Conservation (phyloP, 1,140 invertebrate species). For the Phymorhynchus buccinoides region DNA sequence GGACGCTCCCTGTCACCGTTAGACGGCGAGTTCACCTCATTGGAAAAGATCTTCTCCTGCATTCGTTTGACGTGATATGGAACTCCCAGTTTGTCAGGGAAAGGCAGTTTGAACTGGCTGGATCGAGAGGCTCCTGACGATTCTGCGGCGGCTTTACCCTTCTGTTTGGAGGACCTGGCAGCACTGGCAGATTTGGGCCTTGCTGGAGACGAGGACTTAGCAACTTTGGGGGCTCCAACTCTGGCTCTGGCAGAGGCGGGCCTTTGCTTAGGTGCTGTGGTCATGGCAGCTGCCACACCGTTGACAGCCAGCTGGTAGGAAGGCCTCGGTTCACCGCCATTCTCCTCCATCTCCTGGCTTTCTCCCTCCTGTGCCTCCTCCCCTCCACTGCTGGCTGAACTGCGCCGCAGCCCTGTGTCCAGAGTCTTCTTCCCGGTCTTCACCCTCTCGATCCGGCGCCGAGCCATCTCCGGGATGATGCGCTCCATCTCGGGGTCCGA, state of each 20-base stretch:
- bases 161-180: conserved; percentile 6
- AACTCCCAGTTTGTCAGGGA: conserved; percentile 55
- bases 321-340: conserved; percentile 35
- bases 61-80: conserved; percentile 56
- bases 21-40: conserved; percentile 18
- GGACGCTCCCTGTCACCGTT: not conserved
- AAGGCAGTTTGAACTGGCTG: conserved; percentile 58
- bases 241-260: conserved; percentile 42
- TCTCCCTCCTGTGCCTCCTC: conserved; percentile 30
- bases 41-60: conserved; percentile 57
- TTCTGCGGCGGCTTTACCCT: conserved; percentile 46
- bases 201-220: conserved; percentile 40
- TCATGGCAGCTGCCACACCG: conserved; percentile 24
- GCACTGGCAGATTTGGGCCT: conserved; percentile 55
- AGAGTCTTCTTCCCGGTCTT: conserved; percentile 58
- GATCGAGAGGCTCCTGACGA: conserved; percentile 44
- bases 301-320: conserved; percentile 53
- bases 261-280: conserved; percentile 36
- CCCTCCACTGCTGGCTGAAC: conserved; percentile 54
- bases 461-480: conserved; percentile 60
- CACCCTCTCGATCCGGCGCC: conserved; percentile 59
- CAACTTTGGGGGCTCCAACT: conserved; percentile 46
- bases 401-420: conserved; percentile 58
- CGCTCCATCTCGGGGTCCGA: conserved; percentile 64
- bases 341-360: conserved; percentile 24